Percentiles rank a stretch among this genome's conserved stretches.
These are phyloP conservation scores for Lytechinus pictus DNA, from an alignment of 35 echinoderm and acorn worm species.

Conservation along the genomic window DNA sequence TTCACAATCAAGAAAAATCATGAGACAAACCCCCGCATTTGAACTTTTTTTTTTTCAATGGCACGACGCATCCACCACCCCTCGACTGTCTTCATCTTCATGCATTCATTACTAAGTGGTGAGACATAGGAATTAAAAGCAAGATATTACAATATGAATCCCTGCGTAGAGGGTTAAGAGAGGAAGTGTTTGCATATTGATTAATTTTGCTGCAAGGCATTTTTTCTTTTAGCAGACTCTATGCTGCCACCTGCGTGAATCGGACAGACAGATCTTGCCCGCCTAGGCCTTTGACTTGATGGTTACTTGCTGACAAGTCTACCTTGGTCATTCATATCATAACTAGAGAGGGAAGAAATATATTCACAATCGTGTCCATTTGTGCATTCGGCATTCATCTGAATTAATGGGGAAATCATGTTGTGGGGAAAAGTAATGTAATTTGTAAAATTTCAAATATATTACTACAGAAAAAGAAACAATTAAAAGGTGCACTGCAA, in stretches of 20 bases:
- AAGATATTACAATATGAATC: not conserved
- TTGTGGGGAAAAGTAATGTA: no score
- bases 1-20: not conserved
- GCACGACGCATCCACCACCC: not conserved
- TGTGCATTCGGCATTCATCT: no score
- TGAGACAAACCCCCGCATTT: not conserved
- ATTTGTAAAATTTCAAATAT: no score
- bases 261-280: not conserved
- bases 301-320: slow-evolving; percentile 34
- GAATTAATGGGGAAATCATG: no score
- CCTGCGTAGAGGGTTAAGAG: not conserved
- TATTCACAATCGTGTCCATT: not conserved
- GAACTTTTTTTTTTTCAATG: not conserved
- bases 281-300: not conserved
- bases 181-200: not conserved
- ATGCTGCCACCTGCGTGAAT: not conserved
- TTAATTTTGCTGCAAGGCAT: slow-evolving; percentile 18
- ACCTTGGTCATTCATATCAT: not conserved
- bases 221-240: not conserved
- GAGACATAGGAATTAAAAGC: not conserved
- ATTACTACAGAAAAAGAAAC: no score
- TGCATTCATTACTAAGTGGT: not conserved
- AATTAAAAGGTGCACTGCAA: no score
- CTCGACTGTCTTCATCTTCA: not conserved
- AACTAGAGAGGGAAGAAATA: not conserved